These are phyloP conservation scores for Phrynosoma blainvillii DNA, from an alignment of 2,113 vertebrate species.

Conservation along the genomic window DNA sequence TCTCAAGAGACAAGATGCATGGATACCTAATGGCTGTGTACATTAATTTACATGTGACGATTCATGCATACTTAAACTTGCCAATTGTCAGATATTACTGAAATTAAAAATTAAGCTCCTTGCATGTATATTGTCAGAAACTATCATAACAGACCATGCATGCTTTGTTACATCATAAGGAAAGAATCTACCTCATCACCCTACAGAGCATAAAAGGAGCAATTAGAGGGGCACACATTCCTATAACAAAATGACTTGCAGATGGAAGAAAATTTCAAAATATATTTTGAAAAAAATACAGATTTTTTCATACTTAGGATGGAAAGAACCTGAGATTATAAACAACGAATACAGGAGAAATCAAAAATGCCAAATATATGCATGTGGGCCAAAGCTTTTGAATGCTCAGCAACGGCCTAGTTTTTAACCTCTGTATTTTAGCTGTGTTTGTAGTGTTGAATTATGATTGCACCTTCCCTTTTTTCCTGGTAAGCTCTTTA, in stretches of 20 bases:
- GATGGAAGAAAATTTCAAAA: neutral
- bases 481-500: neutral
- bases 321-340: neutral
- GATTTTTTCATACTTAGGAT: neutral
- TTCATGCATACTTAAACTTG: slow-evolving; percentile 17
- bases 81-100: neutral
- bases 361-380: neutral
- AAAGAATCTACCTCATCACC: neutral
- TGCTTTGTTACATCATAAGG: neutral
- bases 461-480: neutral
- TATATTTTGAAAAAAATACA: neutral
- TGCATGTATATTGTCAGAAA: neutral
- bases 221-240: neutral
- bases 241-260: neutral
- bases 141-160: neutral
- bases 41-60: neutral
- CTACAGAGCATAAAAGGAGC: neutral
- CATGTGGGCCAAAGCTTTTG: neutral
- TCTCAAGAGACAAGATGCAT: neutral
- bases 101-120: neutral
- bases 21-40: neutral
- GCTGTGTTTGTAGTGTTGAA: neutral
- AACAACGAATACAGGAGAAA: neutral
- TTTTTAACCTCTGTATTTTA: neutral
- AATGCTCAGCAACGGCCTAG: no score